Conservation (phyloP, 2,888 invertebrate species). For the Trissonchulus sp. region DNA sequence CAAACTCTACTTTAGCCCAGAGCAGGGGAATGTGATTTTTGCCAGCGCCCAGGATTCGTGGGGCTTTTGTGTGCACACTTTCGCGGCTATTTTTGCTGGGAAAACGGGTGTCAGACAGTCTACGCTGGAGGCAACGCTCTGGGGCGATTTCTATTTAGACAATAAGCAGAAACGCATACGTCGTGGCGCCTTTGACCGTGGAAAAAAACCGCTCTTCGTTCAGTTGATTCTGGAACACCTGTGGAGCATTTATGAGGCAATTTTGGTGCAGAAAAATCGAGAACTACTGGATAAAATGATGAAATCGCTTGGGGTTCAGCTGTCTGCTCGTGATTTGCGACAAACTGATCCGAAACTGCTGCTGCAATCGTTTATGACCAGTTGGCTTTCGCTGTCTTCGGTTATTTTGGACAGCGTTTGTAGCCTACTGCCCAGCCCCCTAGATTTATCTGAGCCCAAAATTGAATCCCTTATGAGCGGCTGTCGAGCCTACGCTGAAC, state of each 20-base stretch:
- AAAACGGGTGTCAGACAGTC: constrained; percentile 69
- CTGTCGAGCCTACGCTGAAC: constrained; percentile 59
- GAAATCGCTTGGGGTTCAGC: constrained; percentile 64
- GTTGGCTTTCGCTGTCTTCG: constrained; percentile 80
- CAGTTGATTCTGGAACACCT: constrained; percentile 83
- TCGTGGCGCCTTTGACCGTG: constrained; percentile 70
- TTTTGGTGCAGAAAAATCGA: constrained; percentile 64
- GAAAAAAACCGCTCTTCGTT: constrained; percentile 80
- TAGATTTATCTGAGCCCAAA: constrained; percentile 67
- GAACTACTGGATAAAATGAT: constrained; percentile 55
- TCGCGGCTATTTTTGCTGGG: constrained; percentile 69
- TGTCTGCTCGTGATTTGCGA: constrained; percentile 67
- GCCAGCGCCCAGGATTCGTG: constrained; percentile 93
- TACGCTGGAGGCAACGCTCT: constrained; percentile 67
- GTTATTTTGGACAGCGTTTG: constrained; percentile 76
- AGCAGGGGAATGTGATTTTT: constrained; percentile 89
- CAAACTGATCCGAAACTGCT: constrained; percentile 64
- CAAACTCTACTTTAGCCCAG: constrained; percentile 79
- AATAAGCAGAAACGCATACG: constrained; percentile 72
- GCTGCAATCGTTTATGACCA: constrained; percentile 65
- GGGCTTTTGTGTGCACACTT: constrained; percentile 72
- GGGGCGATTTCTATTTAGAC: constrained; percentile 89
- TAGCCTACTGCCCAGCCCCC: constrained; percentile 72
- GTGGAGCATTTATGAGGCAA: constrained; percentile 78
- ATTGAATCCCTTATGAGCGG: constrained; percentile 70